phyloP scores from a whole-genome alignment of 2,113 vertebrate species.

The Caranx melampygus region DNA sequence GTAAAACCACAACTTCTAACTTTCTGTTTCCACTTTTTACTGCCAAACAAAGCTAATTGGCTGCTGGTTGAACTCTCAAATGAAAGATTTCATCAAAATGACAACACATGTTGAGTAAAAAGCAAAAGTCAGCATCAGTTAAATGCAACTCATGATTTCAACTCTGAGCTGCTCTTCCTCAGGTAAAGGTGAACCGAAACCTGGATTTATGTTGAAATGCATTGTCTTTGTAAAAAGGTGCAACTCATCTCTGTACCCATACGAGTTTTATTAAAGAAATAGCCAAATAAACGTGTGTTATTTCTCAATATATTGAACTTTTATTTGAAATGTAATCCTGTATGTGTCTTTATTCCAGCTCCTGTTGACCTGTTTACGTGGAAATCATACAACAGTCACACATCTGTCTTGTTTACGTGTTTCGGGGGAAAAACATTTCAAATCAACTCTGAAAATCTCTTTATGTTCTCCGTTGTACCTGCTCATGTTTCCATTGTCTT shows the following conservation, averaged over 20 bases:
- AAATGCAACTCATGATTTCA: no score
- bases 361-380: background rate
- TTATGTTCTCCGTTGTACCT: slow-evolving; percentile 35
- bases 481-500: background rate
- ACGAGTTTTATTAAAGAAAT: background rate
- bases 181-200: no score
- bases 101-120: no score
- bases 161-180: no score
- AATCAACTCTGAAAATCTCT: slow-evolving; percentile 36
- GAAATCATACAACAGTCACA: background rate
- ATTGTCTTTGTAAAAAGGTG: no score
- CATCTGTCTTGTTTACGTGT: background rate
- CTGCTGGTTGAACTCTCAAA: background rate
- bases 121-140: no score
- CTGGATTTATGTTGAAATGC: no score
- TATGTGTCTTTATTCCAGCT: background rate
- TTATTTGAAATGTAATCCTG: background rate
- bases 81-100: no score
- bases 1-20: no score
- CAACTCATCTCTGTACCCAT: no score
- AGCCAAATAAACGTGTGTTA: background rate
- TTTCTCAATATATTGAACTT: background rate
- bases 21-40: no score
- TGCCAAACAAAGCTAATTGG: background rate
- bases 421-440: slow-evolving; percentile 11